phyloP scores from a whole-genome alignment of 2,888 invertebrate species.

The Smittia aterrima region DNA sequence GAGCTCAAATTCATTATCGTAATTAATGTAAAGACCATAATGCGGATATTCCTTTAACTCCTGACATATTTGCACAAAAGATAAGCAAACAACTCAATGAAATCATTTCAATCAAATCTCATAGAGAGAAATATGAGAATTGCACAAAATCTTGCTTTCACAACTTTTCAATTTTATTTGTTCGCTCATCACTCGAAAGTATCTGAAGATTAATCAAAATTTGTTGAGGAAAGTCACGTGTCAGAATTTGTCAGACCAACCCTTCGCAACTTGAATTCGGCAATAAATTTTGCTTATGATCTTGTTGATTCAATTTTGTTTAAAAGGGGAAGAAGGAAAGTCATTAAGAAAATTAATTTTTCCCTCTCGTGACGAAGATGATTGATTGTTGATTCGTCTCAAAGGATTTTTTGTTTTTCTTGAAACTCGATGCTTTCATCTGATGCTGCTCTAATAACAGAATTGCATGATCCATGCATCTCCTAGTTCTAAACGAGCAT shows the following conservation, averaged over 20 bases:
- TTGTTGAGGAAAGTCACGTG: conserved; percentile 6
- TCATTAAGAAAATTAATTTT: conserved; percentile 8
- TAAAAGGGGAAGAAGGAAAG: not conserved
- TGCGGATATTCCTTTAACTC: not conserved
- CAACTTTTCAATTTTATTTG: too few species aligned
- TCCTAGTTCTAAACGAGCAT: not conserved
- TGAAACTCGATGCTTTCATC: not conserved
- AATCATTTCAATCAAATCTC: not conserved
- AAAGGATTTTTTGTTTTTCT: not conserved
- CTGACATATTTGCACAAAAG: not conserved
- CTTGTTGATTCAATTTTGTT: not conserved
- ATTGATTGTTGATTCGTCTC: conserved; percentile 2
- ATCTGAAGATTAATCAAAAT: not conserved
- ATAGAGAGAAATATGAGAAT: not conserved
- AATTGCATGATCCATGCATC: not conserved
- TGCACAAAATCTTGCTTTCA: too few species aligned
- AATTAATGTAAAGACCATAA: too few species aligned
- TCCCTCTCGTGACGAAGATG: not conserved
- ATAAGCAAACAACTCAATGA: not conserved
- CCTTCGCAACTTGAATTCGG: not conserved
- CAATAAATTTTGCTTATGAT: not conserved
- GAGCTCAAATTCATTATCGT: too few species aligned
- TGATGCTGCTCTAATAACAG: not conserved
- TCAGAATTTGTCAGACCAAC: not conserved
- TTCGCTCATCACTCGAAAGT: too few species aligned